Conservation (phyloP, 2,797 vertebrate genomes). For the Ibycter americanus region DNA sequence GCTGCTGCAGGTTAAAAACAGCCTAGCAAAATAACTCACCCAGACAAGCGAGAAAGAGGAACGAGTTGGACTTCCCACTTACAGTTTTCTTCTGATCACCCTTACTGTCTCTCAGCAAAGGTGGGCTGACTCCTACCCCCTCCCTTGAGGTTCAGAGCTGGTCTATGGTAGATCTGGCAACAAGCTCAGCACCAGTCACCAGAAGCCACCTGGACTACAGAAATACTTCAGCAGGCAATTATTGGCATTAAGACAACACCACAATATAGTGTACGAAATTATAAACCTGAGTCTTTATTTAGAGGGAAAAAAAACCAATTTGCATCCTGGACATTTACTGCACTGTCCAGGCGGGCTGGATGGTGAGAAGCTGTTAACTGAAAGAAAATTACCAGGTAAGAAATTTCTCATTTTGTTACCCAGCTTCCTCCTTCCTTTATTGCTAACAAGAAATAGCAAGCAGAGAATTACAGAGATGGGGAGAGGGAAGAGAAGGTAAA, state of each 20-base stretch:
- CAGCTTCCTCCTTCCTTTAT: slow-evolving; percentile 43
- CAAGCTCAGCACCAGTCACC: not conserved
- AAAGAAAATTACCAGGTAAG: slow-evolving; percentile 54
- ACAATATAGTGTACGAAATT: not conserved
- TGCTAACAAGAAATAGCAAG: slow-evolving; percentile 48
- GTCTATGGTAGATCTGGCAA: not conserved
- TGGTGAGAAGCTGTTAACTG: slow-evolving; percentile 23
- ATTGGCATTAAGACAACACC: not conserved
- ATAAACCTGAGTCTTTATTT: not conserved
- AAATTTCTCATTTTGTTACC: slow-evolving; percentile 51
- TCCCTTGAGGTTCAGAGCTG: not conserved
- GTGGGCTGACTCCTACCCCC: not conserved
- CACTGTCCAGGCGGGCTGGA: not conserved
- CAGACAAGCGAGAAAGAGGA: not conserved
- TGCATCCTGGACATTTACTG: not conserved
- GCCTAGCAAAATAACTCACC: not conserved
- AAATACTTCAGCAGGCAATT: not conserved
- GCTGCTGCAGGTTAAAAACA: not conserved
- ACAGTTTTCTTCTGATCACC: not conserved
- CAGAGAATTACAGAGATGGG: not conserved
- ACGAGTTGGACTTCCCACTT: not conserved
- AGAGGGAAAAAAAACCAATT: not conserved
- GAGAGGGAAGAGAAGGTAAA: not conserved
- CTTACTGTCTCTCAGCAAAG: not conserved
- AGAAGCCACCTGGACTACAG: not conserved